Evolutionary conservation across 2,797 vertebrate species (phyloP).

Genomic region (Manis pentadactyla): DNA sequence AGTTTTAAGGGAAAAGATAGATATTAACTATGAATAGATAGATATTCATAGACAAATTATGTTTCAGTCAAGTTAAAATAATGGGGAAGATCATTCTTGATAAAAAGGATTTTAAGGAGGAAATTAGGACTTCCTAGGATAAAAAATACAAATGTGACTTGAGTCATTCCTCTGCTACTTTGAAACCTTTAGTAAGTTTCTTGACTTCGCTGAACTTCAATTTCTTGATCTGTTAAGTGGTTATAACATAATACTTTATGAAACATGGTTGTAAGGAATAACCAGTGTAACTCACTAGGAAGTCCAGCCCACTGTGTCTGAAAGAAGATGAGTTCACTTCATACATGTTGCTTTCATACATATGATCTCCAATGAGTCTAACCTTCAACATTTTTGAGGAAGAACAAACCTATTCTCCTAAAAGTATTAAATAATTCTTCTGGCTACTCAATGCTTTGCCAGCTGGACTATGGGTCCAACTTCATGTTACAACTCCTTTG

Average conservation of each 20-base stretch:
- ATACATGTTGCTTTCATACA: neutral
- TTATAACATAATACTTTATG: neutral
- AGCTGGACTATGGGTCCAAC: neutral
- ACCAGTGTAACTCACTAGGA: neutral
- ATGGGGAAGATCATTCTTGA: neutral
- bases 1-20: neutral
- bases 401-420: neutral
- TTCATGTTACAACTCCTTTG: neutral
- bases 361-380: neutral
- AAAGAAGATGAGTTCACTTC: neutral
- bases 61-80: neutral
- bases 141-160: neutral
- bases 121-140: neutral
- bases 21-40: neutral
- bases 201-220: neutral
- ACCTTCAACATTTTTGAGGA: neutral
- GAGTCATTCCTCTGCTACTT: neutral
- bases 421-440: neutral
- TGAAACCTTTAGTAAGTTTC: neutral
- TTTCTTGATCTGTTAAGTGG: neutral
- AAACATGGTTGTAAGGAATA: neutral
- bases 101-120: neutral
- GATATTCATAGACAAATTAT: neutral
- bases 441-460: neutral
- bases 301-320: neutral